A percentile compares a stretch with the other conserved stretches of the same genome.
Evolutionary conservation across 2,888 invertebrate species (phyloP).

Genomic region (Dione vanillae): DNA sequence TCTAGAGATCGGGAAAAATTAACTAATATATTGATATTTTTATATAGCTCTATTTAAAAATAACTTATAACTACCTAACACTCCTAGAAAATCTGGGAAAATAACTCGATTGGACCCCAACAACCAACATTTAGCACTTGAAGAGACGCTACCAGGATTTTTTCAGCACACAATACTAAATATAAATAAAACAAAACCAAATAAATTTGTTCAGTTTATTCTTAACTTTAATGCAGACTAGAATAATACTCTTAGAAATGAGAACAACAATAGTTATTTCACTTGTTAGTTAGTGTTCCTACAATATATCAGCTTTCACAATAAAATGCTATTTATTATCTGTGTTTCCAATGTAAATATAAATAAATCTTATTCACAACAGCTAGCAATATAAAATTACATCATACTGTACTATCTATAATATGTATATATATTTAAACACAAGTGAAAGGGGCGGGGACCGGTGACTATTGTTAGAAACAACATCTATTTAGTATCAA

Average conservation of each 20-base stretch:
- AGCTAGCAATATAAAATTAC: constrained; percentile 84
- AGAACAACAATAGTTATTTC: constrained; percentile 84
- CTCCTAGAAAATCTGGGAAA: no score
- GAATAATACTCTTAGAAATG: constrained; percentile 85
- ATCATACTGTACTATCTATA: constrained; percentile 70
- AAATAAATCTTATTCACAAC: constrained; percentile 84
- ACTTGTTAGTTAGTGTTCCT: constrained; percentile 82
- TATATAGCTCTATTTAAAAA: no score
- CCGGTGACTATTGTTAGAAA: constrained; percentile 52
- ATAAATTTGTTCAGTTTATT: constrained; percentile 81
- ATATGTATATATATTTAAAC: constrained; percentile 40
- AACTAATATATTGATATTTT: no score
- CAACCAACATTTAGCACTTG: no score
- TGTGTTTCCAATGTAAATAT: constrained; percentile 81
- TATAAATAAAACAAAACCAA: constrained; percentile 57
- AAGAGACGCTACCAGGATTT: no score
- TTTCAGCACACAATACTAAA: no score
- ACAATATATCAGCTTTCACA: constrained; percentile 79
- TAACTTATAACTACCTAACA: no score
- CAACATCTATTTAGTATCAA: background rate
- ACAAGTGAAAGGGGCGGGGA: constrained; percentile 49
- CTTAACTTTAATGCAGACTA: constrained; percentile 85
- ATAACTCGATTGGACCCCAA: no score
- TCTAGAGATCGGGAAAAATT: background rate
- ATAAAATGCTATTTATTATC: constrained; percentile 83